phyloP scores from a whole-genome alignment of 1,140 invertebrate species.

The Drosophila ohnishii region DNA sequence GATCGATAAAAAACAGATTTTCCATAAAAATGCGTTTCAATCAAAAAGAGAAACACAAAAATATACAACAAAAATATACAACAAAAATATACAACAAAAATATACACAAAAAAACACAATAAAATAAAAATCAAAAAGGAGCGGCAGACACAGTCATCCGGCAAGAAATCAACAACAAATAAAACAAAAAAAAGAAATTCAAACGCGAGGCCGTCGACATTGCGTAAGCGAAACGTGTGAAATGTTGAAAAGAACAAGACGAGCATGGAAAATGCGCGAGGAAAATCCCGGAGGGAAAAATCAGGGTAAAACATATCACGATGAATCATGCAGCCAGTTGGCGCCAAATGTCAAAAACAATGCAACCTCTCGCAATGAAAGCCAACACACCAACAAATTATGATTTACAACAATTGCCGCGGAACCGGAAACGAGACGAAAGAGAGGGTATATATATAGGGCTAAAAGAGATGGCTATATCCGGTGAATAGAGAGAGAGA shows the following conservation, averaged over 20 bases:
- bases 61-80: constrained; percentile 6
- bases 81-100: too few species aligned
- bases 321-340: constrained; percentile 78
- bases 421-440: neutral
- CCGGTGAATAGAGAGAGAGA: neutral
- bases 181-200: constrained; percentile 1
- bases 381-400: constrained; percentile 56
- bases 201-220: constrained; percentile 39
- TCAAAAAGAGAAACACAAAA: constrained; percentile 41
- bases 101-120: constrained; percentile 12
- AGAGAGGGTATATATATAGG: neutral
- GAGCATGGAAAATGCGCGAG: constrained; percentile 15
- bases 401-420: constrained; percentile 64
- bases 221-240: constrained; percentile 69
- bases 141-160: constrained; percentile 19
- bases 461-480: neutral
- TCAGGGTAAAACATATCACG: constrained; percentile 46
- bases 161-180: neutral
- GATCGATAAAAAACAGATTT: constrained; percentile 79
- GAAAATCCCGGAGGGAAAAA: constrained; percentile 8
- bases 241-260: constrained; percentile 27
- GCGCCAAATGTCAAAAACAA: constrained; percentile 78
- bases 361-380: constrained; percentile 49
- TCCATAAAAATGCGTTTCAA: constrained; percentile 74
- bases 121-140: constrained; percentile 23